These are phyloP conservation scores for Platygyra sinensis DNA, from an alignment of 64 coral and sea anemone species.

Conservation along the genomic window DNA sequence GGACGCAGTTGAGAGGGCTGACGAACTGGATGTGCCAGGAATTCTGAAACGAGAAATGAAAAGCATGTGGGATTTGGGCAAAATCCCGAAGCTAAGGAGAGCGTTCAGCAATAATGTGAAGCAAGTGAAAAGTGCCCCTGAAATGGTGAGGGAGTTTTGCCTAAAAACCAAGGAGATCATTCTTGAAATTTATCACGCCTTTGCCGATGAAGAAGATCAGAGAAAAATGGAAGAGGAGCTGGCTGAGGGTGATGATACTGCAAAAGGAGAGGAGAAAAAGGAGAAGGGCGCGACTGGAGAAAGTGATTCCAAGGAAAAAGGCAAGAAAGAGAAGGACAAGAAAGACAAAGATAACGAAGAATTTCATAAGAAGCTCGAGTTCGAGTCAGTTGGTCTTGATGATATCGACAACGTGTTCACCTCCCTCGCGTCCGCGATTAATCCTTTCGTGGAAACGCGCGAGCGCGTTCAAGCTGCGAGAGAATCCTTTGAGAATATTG, in stretches of 20 bases:
- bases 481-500: constrained; percentile 74
- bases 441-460: constrained; percentile 66
- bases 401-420: constrained; percentile 82
- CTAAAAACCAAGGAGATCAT: constrained; percentile 56
- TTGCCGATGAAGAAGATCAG: constrained; percentile 75
- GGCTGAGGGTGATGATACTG: constrained; percentile 3
- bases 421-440: constrained; percentile 57
- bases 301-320: constrained; percentile 11
- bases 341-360: constrained; percentile 56
- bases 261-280: neutral
- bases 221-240: constrained; percentile 59
- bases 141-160: constrained; percentile 79
- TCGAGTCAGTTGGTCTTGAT: constrained; percentile 61
- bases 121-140: constrained; percentile 66
- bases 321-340: constrained; percentile 15
- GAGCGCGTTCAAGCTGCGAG: constrained; percentile 72
- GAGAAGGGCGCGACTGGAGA: neutral
- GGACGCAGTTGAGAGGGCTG: constrained; percentile 48
- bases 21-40: constrained; percentile 29
- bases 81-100: constrained; percentile 57
- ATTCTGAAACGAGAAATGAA: constrained; percentile 63
- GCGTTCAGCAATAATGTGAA: constrained; percentile 67
- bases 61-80: constrained; percentile 61
- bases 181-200: constrained; percentile 61
- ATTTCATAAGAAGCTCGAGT: constrained; percentile 70